Evolutionary conservation across 1,140 invertebrate genomes (phyloP).

Genomic region (Drosophila trapezifrons): DNA sequence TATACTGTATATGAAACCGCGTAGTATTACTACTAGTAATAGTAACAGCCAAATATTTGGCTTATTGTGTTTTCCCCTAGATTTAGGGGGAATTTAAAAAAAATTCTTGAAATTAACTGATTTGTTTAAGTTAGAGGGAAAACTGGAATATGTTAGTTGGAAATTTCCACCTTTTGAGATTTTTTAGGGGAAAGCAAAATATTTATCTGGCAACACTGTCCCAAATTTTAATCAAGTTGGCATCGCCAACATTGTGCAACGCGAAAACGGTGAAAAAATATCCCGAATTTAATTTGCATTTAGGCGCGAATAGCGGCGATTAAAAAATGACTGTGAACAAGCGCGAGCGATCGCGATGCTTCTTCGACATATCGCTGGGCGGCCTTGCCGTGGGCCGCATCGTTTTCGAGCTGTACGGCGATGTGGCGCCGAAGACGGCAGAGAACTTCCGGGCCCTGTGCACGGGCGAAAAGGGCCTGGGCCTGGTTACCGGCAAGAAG

Average conservation of each 20-base stretch:
- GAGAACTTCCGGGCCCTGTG: slow-evolving; percentile 97
- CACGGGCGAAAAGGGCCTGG: slow-evolving; percentile 93
- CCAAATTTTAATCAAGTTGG: slow-evolving; percentile 3
- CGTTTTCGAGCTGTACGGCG: slow-evolving; percentile 96
- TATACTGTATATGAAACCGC: no score
- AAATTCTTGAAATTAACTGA: no score
- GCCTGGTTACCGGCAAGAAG: slow-evolving; percentile 89
- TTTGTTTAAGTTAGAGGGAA: no score
- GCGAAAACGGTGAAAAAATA: slow-evolving; percentile 33
- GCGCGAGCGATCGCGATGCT: slow-evolving; percentile 88
- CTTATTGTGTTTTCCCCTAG: no score
- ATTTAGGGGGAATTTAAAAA: no score
- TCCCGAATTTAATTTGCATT: slow-evolving; percentile 5
- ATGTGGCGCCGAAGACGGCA: slow-evolving; percentile 96
- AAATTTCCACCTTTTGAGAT: no score
- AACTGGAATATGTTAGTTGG: no score
- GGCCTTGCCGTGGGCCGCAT: slow-evolving; percentile 94
- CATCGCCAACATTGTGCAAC: slow-evolving; percentile 42
- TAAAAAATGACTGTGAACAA: slow-evolving; percentile 73
- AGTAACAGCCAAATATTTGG: no score
- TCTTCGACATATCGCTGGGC: slow-evolving; percentile 97
- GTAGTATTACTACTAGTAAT: no score
- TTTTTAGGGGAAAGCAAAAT: no score
- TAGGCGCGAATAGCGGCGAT: slow-evolving; percentile 2
- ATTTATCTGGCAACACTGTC: no score